A percentile compares a stretch with the other conserved stretches of the same genome.
Evolutionary conservation across 35 echinoderm and acorn worm genomes (phyloP).

Genomic region (Lytechinus variegatus): DNA sequence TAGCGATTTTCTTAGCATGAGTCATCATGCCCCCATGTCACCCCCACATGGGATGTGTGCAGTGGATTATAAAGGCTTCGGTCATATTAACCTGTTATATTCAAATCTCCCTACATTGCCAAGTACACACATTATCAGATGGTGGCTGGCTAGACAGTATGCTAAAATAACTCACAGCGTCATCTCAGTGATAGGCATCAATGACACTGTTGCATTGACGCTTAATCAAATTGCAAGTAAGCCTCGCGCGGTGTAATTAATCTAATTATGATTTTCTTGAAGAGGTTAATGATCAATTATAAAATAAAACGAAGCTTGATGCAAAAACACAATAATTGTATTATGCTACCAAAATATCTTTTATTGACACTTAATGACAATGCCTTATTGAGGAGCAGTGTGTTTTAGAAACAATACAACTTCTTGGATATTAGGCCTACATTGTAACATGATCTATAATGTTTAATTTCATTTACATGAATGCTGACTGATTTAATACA

Average conservation of each 20-base stretch:
- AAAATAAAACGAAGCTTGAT: not conserved
- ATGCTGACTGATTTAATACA: too few relatives aligned
- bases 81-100: not conserved
- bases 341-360: not conserved
- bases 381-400: not conserved
- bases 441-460: not conserved
- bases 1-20: not conserved
- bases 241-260: not conserved
- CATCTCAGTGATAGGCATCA: not conserved
- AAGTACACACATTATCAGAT: not conserved
- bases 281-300: not conserved
- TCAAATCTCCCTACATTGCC: not conserved
- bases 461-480: not conserved
- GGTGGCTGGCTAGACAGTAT: not conserved
- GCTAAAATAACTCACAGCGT: not conserved
- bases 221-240: not conserved
- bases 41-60: not conserved
- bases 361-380: not conserved
- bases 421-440: not conserved
- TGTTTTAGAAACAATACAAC: not conserved
- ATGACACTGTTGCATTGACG: not conserved
- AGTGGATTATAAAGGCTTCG: not conserved
- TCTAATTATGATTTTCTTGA: not conserved
- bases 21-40: not conserved
- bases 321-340: not conserved